Evolutionary conservation across 2,888 invertebrate species (phyloP).

Genomic region (Criorhina ranunculi): DNA sequence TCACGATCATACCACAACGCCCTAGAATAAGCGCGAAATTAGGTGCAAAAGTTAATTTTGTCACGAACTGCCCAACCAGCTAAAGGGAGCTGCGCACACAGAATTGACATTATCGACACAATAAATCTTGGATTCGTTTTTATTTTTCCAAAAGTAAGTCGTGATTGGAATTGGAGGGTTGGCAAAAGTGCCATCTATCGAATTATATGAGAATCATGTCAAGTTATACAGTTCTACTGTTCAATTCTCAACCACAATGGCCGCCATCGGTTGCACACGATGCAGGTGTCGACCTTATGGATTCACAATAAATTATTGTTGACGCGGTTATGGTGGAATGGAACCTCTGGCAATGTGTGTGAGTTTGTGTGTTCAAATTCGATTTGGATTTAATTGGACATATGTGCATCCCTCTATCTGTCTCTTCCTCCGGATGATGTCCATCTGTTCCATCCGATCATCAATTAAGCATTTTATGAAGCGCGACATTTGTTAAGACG

Average conservation of each 20-base stretch:
- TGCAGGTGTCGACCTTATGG: conserved; percentile 42
- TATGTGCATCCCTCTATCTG: too few relatives aligned
- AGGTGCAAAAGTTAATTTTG: conserved; percentile 22
- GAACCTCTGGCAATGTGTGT: too few relatives aligned
- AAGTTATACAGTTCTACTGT: neutral
- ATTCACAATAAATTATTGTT: conserved; percentile 25
- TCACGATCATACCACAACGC: conserved; percentile 9
- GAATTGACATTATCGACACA: conserved; percentile 1
- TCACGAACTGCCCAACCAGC: conserved; percentile 20
- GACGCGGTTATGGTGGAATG: conserved; percentile 46
- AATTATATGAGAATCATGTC: neutral
- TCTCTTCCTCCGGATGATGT: too few relatives aligned
- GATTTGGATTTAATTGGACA: conserved; percentile 14
- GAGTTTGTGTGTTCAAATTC: conserved; percentile 12
- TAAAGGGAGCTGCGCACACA: conserved; percentile 9
- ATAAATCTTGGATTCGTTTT: conserved; percentile 17
- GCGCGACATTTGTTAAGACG: neutral
- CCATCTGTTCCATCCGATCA: neutral
- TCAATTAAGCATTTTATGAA: neutral
- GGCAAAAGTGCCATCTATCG: neutral
- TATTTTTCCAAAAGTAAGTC: conserved; percentile 2
- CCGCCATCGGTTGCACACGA: neutral
- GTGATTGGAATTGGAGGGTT: conserved; percentile 37
- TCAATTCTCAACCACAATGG: neutral
- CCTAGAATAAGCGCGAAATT: neutral